A percentile compares a stretch with the other conserved stretches of the same genome.
These are phyloP conservation scores for Fragum fragum DNA, from an alignment of 2,888 invertebrate species.

Conservation along the genomic window DNA sequence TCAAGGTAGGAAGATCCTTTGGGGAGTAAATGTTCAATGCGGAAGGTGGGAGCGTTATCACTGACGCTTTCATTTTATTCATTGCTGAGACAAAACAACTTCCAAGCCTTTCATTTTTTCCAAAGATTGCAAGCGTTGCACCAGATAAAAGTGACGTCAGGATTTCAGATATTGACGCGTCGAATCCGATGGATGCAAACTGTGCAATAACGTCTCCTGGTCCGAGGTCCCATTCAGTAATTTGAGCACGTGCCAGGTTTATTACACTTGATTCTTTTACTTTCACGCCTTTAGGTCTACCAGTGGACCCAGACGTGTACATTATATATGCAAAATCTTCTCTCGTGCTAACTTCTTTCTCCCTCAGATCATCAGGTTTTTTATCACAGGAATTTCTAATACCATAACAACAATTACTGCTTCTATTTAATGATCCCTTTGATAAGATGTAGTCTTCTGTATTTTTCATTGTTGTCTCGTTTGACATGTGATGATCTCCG, in stretches of 20 bases:
- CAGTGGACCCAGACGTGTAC: slow-evolving; percentile 96
- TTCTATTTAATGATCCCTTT: background rate
- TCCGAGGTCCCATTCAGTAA: slow-evolving; percentile 92
- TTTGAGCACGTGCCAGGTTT: slow-evolving; percentile 95
- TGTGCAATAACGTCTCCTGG: slow-evolving; percentile 93
- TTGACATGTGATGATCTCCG: background rate
- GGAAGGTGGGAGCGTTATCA: slow-evolving; percentile 92
- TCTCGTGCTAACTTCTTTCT: background rate
- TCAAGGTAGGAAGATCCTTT: slow-evolving; percentile 87
- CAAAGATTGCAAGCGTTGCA: slow-evolving; percentile 92
- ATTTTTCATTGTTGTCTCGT: background rate
- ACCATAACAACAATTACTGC: background rate
- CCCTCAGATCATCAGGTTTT: background rate
- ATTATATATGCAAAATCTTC: slow-evolving; percentile 88
- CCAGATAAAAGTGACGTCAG: slow-evolving; percentile 94
- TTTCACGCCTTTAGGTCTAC: slow-evolving; percentile 94
- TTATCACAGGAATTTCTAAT: background rate
- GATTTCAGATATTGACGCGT: slow-evolving; percentile 95
- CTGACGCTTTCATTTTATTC: slow-evolving; percentile 89
- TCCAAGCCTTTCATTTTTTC: slow-evolving; percentile 92
- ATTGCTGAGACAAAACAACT: slow-evolving; percentile 91
- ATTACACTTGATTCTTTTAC: slow-evolving; percentile 91
- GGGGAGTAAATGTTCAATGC: slow-evolving; percentile 89
- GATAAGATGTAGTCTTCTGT: background rate
- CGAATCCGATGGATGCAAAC: slow-evolving; percentile 96